A percentile compares a stretch with the other conserved stretches of the same genome.
Conservation (phyloP, 2,113 vertebrate genomes). For the Panurus biarmicus region DNA sequence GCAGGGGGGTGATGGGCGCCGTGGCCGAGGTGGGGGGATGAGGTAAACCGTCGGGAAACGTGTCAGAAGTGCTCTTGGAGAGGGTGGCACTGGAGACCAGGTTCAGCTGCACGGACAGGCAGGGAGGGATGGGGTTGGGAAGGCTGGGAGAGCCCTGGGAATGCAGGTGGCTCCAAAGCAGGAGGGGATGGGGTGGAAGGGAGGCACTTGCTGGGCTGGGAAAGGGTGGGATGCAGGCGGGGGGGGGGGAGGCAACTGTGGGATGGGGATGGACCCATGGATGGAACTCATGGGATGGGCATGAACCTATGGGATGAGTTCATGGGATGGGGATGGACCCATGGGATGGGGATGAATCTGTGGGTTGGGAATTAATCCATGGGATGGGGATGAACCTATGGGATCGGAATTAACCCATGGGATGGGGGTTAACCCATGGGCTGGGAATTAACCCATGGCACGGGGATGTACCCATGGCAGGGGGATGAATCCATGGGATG, state of each 20-base stretch:
- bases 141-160: neutral
- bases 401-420: too few relatives aligned
- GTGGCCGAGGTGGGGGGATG: slow-evolving; percentile 96
- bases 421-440: too few relatives aligned
- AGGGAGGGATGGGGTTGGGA: neutral
- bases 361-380: neutral
- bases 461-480: rapidly evolving
- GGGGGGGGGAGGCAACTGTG: neutral
- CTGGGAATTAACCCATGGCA: too few relatives aligned
- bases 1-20: slow-evolving; percentile 90
- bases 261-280: neutral
- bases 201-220: neutral
- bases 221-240: neutral
- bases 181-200: rapidly evolving
- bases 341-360: neutral
- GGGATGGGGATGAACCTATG: neutral
- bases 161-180: rapidly evolving
- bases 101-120: slow-evolving; percentile 75
- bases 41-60: slow-evolving; percentile 89
- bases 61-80: slow-evolving; percentile 90
- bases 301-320: neutral
- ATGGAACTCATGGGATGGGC: rapidly evolving
- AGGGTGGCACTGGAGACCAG: slow-evolving; percentile 85
- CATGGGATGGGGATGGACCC: neutral
- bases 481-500: too few relatives aligned